A percentile compares a stretch with the other conserved stretches of the same genome.
phyloP scores from a whole-genome alignment of 2,113 vertebrate species.

The Callospermophilus lateralis region DNA sequence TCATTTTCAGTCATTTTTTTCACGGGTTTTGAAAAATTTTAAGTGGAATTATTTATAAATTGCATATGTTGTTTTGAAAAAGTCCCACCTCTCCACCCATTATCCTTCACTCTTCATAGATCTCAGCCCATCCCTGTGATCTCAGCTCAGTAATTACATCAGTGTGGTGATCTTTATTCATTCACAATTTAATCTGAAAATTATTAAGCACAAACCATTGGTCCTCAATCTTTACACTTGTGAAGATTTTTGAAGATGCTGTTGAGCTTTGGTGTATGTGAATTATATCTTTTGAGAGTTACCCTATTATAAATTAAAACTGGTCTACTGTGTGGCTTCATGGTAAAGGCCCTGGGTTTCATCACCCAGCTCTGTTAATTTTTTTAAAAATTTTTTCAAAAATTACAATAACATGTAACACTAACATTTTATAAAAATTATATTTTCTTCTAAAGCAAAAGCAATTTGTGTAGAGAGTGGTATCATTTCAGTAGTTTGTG shows the following conservation, averaged over 20 bases:
- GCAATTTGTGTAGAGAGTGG: background rate
- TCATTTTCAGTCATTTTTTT: slow-evolving; percentile 27
- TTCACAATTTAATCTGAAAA: background rate
- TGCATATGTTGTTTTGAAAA: background rate
- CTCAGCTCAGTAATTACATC: background rate
- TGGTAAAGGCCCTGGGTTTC: background rate
- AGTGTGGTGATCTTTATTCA: background rate
- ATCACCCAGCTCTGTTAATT: no score
- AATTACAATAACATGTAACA: background rate
- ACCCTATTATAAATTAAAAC: background rate
- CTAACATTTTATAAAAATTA: background rate
- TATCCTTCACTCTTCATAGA: background rate
- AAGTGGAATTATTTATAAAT: background rate
- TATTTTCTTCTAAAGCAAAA: slow-evolving; percentile 1
- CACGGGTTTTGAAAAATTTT: background rate
- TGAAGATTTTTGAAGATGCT: background rate
- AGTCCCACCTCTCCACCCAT: background rate
- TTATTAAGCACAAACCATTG: background rate
- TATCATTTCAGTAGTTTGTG: background rate
- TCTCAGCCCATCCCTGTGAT: background rate
- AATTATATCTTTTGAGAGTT: background rate
- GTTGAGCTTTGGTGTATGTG: background rate
- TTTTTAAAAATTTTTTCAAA: background rate
- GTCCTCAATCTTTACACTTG: background rate
- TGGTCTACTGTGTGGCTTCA: background rate